Percentiles rank a stretch among this genome's conserved stretches.
Conservation (phyloP, 1,140 invertebrate species). For the Trichonephila clavipes region DNA sequence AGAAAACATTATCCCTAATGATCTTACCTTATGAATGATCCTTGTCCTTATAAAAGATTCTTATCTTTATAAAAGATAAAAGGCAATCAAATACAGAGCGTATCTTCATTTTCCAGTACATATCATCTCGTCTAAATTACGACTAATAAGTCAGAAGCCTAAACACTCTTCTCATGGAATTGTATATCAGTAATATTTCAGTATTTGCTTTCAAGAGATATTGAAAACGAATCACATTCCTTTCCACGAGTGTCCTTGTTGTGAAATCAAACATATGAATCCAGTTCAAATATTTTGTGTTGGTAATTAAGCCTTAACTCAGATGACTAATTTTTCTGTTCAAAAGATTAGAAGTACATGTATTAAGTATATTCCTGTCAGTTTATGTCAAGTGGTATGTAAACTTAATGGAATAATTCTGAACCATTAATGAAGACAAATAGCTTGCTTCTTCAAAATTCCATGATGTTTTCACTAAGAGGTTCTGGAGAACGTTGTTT, state of each 20-base stretch:
- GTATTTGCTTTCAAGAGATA: neutral
- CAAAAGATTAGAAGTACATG: neutral
- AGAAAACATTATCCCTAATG: no score
- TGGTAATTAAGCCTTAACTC: neutral
- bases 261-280: neutral
- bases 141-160: neutral
- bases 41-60: no score
- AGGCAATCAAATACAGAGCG: neutral
- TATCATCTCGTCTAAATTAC: neutral
- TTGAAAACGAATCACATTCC: neutral
- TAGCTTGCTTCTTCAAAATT: no score
- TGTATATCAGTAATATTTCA: neutral
- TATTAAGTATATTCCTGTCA: neutral
- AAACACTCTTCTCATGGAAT: neutral
- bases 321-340: neutral
- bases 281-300: neutral
- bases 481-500: no score
- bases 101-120: neutral
- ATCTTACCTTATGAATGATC: no score
- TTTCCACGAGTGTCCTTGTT: neutral
- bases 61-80: no score
- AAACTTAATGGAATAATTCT: neutral
- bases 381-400: neutral
- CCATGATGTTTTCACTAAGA: no score
- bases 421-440: no score